Percentiles rank a stretch among this genome's conserved stretches.
phyloP scores from a whole-genome alignment of 2,797 vertebrate species.

The Manis javanica region DNA sequence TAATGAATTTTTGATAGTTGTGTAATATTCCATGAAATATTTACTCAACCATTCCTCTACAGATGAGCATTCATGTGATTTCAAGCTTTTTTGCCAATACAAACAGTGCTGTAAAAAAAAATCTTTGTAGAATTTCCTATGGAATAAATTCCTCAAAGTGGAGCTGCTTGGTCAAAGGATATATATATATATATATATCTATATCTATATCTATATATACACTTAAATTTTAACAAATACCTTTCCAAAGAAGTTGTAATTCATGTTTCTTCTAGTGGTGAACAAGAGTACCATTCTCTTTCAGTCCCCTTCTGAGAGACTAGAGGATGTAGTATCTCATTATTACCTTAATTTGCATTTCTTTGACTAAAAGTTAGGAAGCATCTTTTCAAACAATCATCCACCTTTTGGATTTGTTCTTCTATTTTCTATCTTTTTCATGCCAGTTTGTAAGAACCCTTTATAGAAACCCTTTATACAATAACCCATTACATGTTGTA shows the following conservation, averaged over 20 bases:
- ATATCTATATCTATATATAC: no score
- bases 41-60: neutral
- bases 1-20: neutral
- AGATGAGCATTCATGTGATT: neutral
- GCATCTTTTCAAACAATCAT: neutral
- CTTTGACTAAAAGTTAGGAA: neutral
- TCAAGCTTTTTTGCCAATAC: neutral
- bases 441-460: neutral
- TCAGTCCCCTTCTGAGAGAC: neutral
- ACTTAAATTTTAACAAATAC: neutral
- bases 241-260: neutral
- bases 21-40: neutral
- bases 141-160: slow-evolving; percentile 9
- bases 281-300: neutral
- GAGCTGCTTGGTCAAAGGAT: neutral
- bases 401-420: neutral
- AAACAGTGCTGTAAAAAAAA: neutral
- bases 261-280: neutral
- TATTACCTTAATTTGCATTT: slow-evolving; percentile 48
- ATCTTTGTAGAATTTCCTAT: neutral
- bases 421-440: slow-evolving; percentile 35
- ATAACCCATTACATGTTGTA: neutral
- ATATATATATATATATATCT: no score
- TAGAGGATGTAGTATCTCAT: neutral
- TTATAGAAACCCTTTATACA: neutral